These are phyloP conservation scores for Eupeodes latifasciatus DNA, from an alignment of 2,888 invertebrate species.

Conservation along the genomic window DNA sequence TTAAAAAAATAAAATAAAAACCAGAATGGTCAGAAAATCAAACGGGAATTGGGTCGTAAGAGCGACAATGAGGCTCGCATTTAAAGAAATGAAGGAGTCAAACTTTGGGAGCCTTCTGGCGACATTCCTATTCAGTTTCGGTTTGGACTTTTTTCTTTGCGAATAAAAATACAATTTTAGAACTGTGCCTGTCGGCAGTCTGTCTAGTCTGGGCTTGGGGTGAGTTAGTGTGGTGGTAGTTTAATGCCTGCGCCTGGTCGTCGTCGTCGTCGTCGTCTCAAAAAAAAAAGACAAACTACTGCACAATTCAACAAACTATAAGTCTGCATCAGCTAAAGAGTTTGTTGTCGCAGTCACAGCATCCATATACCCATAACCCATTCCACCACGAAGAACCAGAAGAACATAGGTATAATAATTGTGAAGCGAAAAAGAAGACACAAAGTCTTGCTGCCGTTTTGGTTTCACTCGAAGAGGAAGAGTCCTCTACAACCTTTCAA, in stretches of 20 bases:
- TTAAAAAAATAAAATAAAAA: slow-evolving; percentile 26
- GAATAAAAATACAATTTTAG: slow-evolving; percentile 59
- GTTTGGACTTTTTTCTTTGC: slow-evolving; percentile 35
- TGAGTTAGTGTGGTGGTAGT: background rate
- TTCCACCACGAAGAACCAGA: background rate
- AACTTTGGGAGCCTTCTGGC: slow-evolving; percentile 67
- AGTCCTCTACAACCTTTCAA: slow-evolving; percentile 59
- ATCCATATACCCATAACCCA: background rate
- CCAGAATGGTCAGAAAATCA: slow-evolving; percentile 49
- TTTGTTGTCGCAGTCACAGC: slow-evolving; percentile 23
- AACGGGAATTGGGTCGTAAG: slow-evolving; percentile 54
- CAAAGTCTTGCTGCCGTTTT: slow-evolving; percentile 52
- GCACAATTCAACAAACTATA: slow-evolving; percentile 50
- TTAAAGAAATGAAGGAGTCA: slow-evolving; percentile 58
- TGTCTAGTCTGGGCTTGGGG: slow-evolving; percentile 47
- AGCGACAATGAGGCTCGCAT: slow-evolving; percentile 46
- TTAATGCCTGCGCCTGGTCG: background rate
- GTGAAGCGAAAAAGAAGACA: slow-evolving; percentile 51
- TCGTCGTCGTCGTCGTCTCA: background rate
- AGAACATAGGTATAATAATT: slow-evolving; percentile 7
- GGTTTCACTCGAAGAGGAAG: slow-evolving; percentile 37
- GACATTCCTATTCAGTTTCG: slow-evolving; percentile 60
- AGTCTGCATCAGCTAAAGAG: slow-evolving; percentile 29
- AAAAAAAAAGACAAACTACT: slow-evolving; percentile 45
- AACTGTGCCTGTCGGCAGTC: slow-evolving; percentile 64